Evolutionary conservation across 1,140 invertebrate species (phyloP).

Genomic region (Drusus annulatus): DNA sequence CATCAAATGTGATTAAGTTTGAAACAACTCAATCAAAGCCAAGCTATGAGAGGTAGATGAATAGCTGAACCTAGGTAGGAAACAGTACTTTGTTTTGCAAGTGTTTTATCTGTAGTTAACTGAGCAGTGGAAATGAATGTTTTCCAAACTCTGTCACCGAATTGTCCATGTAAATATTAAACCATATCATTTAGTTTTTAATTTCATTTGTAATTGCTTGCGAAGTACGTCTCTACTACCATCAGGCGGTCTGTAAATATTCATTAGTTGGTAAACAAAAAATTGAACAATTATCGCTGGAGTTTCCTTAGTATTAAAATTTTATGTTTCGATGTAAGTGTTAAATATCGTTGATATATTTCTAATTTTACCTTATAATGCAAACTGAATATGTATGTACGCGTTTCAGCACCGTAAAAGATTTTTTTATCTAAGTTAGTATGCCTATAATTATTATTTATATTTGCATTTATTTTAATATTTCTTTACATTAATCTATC

Average conservation of each 20-base stretch:
- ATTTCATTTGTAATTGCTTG: not conserved
- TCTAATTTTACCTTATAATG: conserved; percentile 17
- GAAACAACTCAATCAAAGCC: no score
- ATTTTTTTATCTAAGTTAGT: not conserved
- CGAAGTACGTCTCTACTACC: no score
- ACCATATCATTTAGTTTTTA: conserved; percentile 1
- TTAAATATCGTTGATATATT: conserved; percentile 36
- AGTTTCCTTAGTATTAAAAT: conserved; percentile 30
- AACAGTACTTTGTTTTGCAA: no score
- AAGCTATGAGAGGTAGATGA: no score
- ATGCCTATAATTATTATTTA: not conserved
- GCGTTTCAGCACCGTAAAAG: conserved; percentile 9
- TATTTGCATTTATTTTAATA: conserved; percentile 31
- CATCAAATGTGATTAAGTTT: no score
- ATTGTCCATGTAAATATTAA: conserved; percentile 11
- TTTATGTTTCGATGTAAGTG: conserved; percentile 15
- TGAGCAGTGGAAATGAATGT: not conserved
- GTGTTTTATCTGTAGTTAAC: no score
- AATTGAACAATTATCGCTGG: not conserved
- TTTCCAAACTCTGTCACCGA: conserved; percentile 15
- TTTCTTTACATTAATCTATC: not conserved
- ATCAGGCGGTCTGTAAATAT: conserved; percentile 13
- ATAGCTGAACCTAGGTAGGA: no score
- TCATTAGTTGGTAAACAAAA: not conserved
- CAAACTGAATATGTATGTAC: not conserved